Evolutionary conservation across 2,113 vertebrate genomes (phyloP), one percentile per base, ranked within the genome.

Genomic region (Zosterops pallidus): DNA sequence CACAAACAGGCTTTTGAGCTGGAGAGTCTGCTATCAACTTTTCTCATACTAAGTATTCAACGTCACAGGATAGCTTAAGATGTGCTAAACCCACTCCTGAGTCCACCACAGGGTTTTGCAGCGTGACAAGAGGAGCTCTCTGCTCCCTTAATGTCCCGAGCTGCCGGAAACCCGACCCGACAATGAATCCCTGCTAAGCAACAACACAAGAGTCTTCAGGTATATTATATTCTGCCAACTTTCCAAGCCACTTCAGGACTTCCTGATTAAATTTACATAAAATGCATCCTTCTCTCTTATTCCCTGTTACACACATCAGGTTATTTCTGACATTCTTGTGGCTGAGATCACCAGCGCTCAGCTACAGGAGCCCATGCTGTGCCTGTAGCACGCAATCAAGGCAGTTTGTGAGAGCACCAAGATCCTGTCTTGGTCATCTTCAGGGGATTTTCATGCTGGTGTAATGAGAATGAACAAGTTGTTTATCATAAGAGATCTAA

Each of bases 201-300:
- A 46, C 53, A 77, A 41, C 4, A 4, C 70, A 53, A 64, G 88
- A 92, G 26, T 35, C 83, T 81, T 75, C 86, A 85, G 75, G 47
- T 81, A 52, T 28, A 83, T 85, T 76, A 42, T 18, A 70, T 83
- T 90, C 95, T 13, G n/a, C 65, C 76, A 93, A 92, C 76, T 86
- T 97, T 70, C 26, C 79, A 14, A 93, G 75, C 50, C 83, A 86
- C 91, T 94, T 95, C 94, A 97, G 64, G 64, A 74, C 83, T 75
- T 96, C 90, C 90, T 97, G 94, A 96, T 95, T 96, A 97, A 94
- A 95, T 95, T 94, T 97, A 86, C 92, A 95, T 95, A 96, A 94
- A 93, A 93, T 46, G 60, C 83, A 93, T 93, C 86, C 89, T 93
- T 89, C 76, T 68, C n/a, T 92, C 92, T 90, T 75, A 47, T 31